Percentiles rank a stretch among this genome's conserved stretches.
phyloP scores from a whole-genome alignment of 2,113 vertebrate genomes.

The Onychostruthus taczanowskii region DNA sequence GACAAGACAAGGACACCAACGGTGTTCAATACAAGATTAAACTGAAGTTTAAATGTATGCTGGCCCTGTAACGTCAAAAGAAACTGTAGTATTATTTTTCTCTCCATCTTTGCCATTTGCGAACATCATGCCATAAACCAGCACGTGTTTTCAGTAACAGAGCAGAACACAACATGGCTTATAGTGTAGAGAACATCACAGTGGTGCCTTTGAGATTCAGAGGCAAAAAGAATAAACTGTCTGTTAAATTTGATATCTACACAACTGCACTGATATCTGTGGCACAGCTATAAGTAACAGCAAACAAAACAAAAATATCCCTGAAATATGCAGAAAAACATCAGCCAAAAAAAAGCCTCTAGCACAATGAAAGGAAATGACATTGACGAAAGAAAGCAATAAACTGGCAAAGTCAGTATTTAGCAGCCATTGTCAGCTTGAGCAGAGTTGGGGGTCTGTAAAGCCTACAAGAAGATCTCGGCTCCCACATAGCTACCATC shows the following conservation, averaged over 20 bases:
- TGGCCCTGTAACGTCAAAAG: not conserved
- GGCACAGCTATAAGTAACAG: not conserved
- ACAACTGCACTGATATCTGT: not conserved
- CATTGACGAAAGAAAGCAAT: not conserved
- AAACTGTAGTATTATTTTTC: not conserved
- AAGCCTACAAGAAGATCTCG: rapidly evolving
- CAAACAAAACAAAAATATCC: not conserved
- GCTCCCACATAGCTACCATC: not conserved
- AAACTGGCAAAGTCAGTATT: not conserved
- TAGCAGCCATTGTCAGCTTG: not conserved
- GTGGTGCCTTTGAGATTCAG: not conserved
- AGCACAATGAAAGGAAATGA: conserved; percentile 6
- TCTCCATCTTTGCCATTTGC: not conserved
- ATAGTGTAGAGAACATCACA: not conserved
- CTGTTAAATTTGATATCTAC: not conserved
- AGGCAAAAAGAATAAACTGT: not conserved
- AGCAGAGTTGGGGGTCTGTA: not conserved
- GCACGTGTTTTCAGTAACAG: rapidly evolving
- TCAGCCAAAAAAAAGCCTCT: not conserved
- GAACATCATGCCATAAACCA: not conserved
- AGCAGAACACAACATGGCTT: not conserved
- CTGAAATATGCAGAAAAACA: not conserved
- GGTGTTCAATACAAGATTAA: not conserved
- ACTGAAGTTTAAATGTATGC: not conserved
- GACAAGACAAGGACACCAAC: not conserved